Evolutionary conservation across 2,113 vertebrate genomes (phyloP).

Genomic region (Oncorhynchus mykiss): DNA sequence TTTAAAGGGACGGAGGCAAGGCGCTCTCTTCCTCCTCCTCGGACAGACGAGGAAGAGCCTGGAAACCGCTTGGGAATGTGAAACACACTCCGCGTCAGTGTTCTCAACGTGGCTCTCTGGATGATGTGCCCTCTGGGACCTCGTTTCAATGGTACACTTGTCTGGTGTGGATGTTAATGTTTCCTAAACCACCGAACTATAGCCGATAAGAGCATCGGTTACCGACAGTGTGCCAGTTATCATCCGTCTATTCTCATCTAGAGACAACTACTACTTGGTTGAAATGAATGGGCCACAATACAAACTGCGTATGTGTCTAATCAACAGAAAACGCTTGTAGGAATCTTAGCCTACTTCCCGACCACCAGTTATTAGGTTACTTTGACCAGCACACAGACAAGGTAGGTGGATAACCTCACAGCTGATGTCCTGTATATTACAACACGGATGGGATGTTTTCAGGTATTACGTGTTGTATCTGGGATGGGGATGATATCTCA

Average conservation of each 20-base stretch:
- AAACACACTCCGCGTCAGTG: neutral
- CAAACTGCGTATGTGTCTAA: too few species aligned
- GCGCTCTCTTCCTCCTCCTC: neutral
- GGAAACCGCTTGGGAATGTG: neutral
- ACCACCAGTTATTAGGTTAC: neutral
- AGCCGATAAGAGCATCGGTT: too few species aligned
- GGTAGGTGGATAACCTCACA: neutral
- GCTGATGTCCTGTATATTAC: neutral
- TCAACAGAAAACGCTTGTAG: neutral
- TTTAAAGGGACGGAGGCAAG: neutral
- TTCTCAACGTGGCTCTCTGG: slow-evolving; percentile 19
- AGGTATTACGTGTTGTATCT: neutral
- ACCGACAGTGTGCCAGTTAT: neutral
- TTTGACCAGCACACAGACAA: neutral
- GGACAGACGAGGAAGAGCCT: neutral
- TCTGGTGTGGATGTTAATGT: neutral
- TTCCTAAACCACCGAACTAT: neutral
- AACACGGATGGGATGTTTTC: neutral
- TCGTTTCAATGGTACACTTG: neutral
- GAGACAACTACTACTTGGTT: neutral
- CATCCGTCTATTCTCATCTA: neutral
- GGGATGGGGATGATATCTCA: neutral
- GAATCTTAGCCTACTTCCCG: neutral
- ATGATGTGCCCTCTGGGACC: neutral
- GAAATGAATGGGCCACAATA: neutral